A percentile compares a stretch with the other conserved stretches of the same genome.
These are phyloP conservation scores for Arizona elegans DNA, from an alignment of 2,113 vertebrate species.

Conservation along the genomic window DNA sequence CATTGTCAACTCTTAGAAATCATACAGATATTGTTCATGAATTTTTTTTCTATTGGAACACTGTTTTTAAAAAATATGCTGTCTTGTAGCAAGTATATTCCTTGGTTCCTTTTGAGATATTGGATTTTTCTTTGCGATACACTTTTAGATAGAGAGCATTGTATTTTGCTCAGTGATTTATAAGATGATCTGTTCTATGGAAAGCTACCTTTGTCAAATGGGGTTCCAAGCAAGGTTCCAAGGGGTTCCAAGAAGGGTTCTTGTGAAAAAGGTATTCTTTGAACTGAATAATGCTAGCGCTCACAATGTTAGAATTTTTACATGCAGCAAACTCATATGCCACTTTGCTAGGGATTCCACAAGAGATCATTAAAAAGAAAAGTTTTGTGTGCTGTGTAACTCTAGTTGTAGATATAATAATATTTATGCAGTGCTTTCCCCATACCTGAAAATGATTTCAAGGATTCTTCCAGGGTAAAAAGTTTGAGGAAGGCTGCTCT, in stretches of 20 bases:
- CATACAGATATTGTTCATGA: not conserved
- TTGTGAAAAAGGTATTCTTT: not conserved
- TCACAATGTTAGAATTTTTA: not conserved
- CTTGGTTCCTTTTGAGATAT: not conserved
- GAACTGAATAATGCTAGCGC: not conserved
- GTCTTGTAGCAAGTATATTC: not conserved
- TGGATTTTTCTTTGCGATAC: not conserved
- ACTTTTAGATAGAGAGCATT: not conserved
- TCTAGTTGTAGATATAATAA: not conserved
- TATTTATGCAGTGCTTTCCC: not conserved
- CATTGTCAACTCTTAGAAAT: not conserved
- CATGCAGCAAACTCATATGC: not conserved
- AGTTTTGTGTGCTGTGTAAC: not conserved
- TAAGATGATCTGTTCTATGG: not conserved
- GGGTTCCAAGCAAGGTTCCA: not conserved
- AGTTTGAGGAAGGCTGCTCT: not conserved
- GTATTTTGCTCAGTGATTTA: not conserved
- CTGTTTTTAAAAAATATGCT: not conserved
- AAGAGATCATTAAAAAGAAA: not conserved
- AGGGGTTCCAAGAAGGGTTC: not conserved
- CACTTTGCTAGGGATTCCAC: not conserved
- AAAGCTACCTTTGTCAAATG: not conserved
- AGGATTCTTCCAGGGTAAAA: not conserved
- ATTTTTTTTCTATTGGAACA: not conserved
- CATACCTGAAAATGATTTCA: not conserved